A percentile compares a stretch with the other conserved stretches of the same genome.
These are phyloP conservation scores for Callopanchax toddi DNA, from an alignment of 2,113 vertebrate genomes.

Conservation along the genomic window DNA sequence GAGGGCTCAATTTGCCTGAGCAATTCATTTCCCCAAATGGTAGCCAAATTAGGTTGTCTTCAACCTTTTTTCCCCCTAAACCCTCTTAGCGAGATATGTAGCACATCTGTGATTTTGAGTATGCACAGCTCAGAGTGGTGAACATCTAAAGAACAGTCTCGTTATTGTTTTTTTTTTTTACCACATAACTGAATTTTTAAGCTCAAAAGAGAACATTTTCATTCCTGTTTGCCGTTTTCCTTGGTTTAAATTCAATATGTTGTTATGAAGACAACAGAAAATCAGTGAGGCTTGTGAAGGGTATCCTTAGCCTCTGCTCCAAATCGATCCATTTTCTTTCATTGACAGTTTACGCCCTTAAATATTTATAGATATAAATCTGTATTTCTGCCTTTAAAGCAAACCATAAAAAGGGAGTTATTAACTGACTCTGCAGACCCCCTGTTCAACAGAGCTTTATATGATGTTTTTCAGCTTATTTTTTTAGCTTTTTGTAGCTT, in stretches of 20 bases:
- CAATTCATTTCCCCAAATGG: conserved; percentile 57
- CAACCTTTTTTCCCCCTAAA: not conserved
- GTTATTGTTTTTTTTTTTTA: conserved; percentile 14
- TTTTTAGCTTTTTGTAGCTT: conserved; percentile 15
- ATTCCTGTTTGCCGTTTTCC: conserved; percentile 3
- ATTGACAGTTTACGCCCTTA: conserved; percentile 29
- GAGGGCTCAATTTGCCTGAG: conserved; percentile 45
- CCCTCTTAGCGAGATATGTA: not conserved
- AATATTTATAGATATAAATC: conserved; percentile 38
- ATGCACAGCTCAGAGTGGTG: not conserved
- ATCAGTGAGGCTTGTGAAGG: conserved; percentile 5
- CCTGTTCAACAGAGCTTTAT: conserved; percentile 4
- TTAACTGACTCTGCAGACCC: not conserved
- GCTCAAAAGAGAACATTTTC: conserved; percentile 10
- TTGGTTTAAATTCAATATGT: conserved; percentile 10
- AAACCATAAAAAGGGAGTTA: conserved; percentile 15
- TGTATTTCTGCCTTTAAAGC: conserved; percentile 19
- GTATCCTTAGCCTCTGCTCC: conserved; percentile 16
- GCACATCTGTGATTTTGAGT: not conserved
- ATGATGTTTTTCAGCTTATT: conserved; percentile 4
- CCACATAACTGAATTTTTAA: not conserved
- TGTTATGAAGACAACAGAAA: conserved; percentile 2
- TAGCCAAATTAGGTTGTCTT: conserved; percentile 59
- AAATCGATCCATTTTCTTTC: conserved; percentile 1
- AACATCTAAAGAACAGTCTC: not conserved